phyloP scores from a whole-genome alignment of 2,113 vertebrate genomes.

The Leptodactylus fuscus region DNA sequence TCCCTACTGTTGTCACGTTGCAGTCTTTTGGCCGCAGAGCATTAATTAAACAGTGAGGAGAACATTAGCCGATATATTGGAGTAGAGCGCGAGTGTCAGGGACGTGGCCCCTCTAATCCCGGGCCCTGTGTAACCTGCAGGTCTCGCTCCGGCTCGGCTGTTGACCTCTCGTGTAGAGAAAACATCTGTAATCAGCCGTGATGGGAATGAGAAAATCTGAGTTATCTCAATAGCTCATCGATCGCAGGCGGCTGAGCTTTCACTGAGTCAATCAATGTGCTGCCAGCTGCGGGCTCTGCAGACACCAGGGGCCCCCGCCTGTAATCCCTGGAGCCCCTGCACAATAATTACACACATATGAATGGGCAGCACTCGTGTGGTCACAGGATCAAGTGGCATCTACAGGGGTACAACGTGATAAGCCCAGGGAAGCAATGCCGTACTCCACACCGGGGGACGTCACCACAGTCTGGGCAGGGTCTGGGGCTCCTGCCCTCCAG shows the following conservation, averaged over 20 bases:
- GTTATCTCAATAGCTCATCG: conserved; percentile 71
- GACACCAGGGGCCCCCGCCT: neutral
- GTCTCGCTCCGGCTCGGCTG: neutral
- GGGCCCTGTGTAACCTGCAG: neutral
- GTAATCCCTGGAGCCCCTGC: neutral
- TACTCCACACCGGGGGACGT: too few relatives aligned
- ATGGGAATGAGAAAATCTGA: conserved; percentile 43
- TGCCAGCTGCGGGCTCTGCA: neutral
- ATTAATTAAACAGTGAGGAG: neutral
- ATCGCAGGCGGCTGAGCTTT: conserved; percentile 84
- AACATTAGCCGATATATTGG: neutral
- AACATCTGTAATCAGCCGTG: conserved; percentile 7
- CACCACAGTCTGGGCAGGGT: too few relatives aligned
- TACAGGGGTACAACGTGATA: too few relatives aligned
- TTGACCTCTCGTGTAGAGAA: conserved; percentile 6
- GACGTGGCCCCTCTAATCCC: conserved; percentile 8
- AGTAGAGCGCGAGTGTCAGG: neutral
- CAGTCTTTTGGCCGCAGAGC: neutral
- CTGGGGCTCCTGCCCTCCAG: too few relatives aligned
- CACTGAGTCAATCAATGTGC: conserved; percentile 83
- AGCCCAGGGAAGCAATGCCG: too few relatives aligned
- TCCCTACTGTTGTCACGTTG: neutral
- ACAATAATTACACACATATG: neutral
- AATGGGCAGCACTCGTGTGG: too few relatives aligned
- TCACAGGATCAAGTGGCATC: too few relatives aligned